Conservation (phyloP, 1,140 invertebrate species). For the Drosophila mayri region DNA sequence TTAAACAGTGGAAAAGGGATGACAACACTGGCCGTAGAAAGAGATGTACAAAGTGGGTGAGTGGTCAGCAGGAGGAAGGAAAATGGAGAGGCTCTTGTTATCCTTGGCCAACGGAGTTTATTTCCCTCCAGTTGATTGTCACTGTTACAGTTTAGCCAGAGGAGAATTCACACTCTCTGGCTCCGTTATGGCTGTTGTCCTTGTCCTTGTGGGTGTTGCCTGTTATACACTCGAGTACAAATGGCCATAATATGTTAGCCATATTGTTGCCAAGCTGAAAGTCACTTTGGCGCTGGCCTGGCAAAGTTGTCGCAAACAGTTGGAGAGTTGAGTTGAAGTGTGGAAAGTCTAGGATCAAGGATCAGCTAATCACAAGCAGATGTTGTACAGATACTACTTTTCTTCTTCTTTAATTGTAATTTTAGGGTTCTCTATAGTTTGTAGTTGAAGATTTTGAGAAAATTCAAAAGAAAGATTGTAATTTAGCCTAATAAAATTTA, state of each 20-base stretch:
- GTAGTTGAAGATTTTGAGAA: background rate
- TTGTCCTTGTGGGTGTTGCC: conserved; percentile 29
- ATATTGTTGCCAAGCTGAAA: conserved; percentile 53
- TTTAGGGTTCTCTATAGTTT: background rate
- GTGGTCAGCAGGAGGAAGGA: conserved; percentile 7
- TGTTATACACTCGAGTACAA: conserved; percentile 59
- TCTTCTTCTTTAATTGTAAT: background rate
- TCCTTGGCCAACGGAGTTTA: conserved; percentile 65
- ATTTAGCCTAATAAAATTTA: background rate
- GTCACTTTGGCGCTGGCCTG: conserved; percentile 26
- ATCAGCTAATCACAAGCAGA: conserved; percentile 19
- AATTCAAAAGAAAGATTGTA: background rate
- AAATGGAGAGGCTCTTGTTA: conserved; percentile 26
- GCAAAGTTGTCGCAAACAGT: conserved; percentile 36
- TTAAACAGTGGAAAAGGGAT: conserved; percentile 53
- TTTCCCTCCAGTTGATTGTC: conserved; percentile 74
- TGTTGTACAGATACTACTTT: background rate
- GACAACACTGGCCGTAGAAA: background rate
- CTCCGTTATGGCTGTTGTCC: conserved; percentile 3
- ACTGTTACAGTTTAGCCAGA: conserved; percentile 52
- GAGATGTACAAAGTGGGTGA: background rate
- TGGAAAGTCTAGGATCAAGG: conserved; percentile 28
- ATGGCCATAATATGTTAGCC: conserved; percentile 75
- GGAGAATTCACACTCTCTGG: conserved; percentile 24
- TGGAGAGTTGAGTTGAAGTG: conserved; percentile 6